These are phyloP conservation scores for Catagonus wagneri DNA, from an alignment of 2,113 vertebrate genomes.

Conservation along the genomic window DNA sequence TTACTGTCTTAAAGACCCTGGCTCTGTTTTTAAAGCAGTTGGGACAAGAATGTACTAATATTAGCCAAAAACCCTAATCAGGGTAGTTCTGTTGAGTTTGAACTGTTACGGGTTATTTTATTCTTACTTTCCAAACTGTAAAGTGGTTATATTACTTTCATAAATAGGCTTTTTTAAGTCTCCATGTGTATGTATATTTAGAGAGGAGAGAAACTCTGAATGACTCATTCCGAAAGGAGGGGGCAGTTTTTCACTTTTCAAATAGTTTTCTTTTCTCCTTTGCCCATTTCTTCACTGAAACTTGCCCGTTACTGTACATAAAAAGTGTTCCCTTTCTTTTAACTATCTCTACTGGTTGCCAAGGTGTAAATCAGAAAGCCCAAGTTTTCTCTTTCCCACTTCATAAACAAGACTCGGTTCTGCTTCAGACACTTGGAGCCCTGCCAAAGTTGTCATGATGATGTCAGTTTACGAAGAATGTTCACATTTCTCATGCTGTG, in stretches of 20 bases:
- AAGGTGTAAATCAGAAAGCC: constrained; percentile 75
- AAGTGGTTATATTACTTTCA: constrained; percentile 67
- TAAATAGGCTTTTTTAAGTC: constrained; percentile 70
- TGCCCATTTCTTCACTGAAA: constrained; percentile 46
- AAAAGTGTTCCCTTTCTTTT: constrained; percentile 62
- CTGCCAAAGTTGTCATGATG: constrained; percentile 70
- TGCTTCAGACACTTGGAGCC: constrained; percentile 67
- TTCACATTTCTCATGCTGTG: constrained; percentile 75
- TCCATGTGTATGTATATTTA: constrained; percentile 74
- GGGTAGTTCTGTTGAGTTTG: not conserved
- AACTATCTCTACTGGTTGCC: constrained; percentile 57
- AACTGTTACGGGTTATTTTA: not conserved
- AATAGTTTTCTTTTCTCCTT: constrained; percentile 44
- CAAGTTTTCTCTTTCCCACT: constrained; percentile 65
- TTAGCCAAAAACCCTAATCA: constrained; percentile 27
- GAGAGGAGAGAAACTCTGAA: constrained; percentile 64
- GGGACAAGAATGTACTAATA: not conserved
- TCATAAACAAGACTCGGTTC: constrained; percentile 59
- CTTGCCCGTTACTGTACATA: constrained; percentile 1
- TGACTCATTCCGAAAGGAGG: constrained; percentile 63
- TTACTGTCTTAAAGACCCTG: constrained; percentile 13
- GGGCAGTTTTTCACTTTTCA: constrained; percentile 62
- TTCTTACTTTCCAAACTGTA: constrained; percentile 65
- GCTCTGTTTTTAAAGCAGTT: constrained; percentile 45
- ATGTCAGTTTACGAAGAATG: constrained; percentile 81